Conservation (phyloP, 2,888 invertebrate genomes). For the Latheticus oryzae region DNA sequence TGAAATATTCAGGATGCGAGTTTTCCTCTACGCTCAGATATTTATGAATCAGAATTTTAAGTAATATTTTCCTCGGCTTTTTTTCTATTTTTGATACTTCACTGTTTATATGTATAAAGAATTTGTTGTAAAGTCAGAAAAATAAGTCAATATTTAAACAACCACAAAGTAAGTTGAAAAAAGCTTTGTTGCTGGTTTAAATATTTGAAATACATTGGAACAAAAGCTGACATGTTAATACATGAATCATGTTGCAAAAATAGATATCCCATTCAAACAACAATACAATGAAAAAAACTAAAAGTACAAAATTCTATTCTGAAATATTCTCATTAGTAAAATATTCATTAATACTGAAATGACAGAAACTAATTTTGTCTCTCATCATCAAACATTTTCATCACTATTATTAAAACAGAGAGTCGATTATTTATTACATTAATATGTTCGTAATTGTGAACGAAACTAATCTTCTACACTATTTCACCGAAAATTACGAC, state of each 20-base stretch:
- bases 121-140: slow-evolving; percentile 12
- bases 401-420: too few species aligned
- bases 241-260: too few species aligned
- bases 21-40: slow-evolving; percentile 36
- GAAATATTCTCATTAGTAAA: too few species aligned
- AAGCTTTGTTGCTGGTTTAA: slow-evolving; percentile 22
- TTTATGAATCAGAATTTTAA: slow-evolving; percentile 43
- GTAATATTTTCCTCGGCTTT: slow-evolving; percentile 40
- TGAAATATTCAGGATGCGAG: slow-evolving; percentile 42
- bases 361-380: slow-evolving; percentile 18
- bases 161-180: slow-evolving; percentile 7
- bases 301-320: too few species aligned
- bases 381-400: too few species aligned
- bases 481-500: slow-evolving; percentile 41
- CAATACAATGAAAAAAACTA: too few species aligned
- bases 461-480: slow-evolving; percentile 41
- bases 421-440: slow-evolving; percentile 44
- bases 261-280: too few species aligned
- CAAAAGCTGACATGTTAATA: too few species aligned
- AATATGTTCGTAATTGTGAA: slow-evolving; percentile 42
- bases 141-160: slow-evolving; percentile 41
- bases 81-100: slow-evolving; percentile 9
- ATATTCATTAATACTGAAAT: too few species aligned
- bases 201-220: slow-evolving; percentile 33
- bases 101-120: too few species aligned